Percentiles rank a stretch among this genome's conserved stretches.
Evolutionary conservation across 2,888 invertebrate species (phyloP).

Genomic region (Linyphia triangularis): DNA sequence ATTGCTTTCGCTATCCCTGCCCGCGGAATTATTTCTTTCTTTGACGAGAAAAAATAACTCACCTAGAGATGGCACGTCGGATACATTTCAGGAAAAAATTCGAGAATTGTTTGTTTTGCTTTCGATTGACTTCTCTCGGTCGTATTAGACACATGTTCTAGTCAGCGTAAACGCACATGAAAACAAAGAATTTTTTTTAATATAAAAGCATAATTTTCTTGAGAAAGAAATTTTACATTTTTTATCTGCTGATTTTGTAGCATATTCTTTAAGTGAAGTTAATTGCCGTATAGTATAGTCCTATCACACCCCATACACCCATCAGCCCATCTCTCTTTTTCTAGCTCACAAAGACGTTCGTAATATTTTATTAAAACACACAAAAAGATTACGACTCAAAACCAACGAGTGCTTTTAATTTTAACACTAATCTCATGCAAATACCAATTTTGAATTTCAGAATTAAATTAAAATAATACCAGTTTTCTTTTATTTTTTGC

Average conservation of each 20-base stretch:
- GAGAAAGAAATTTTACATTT: neutral
- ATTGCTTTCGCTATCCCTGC: constrained; percentile 31
- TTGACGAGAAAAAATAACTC: constrained; percentile 20
- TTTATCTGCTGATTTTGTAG: neutral
- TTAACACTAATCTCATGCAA: no score
- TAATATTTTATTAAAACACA: no score
- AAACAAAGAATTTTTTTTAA: neutral
- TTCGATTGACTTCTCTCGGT: constrained; percentile 1
- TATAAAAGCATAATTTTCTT: neutral
- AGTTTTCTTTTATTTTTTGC: no score
- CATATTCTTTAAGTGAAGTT: neutral
- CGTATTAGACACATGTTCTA: neutral
- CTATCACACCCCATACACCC: no score
- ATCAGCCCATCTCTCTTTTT: no score
- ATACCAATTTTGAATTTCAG: no score
- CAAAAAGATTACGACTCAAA: no score
- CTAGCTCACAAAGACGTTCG: no score
- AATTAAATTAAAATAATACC: no score
- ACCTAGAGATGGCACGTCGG: neutral
- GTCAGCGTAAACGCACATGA: neutral
- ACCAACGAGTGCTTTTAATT: no score
- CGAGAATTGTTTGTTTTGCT: constrained; percentile 51
- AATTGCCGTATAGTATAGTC: neutral
- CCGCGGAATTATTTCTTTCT: neutral
- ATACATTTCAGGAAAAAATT: constrained; percentile 26